These are phyloP conservation scores for Telenomus remus DNA, from an alignment of 1,140 invertebrate species.

Conservation along the genomic window DNA sequence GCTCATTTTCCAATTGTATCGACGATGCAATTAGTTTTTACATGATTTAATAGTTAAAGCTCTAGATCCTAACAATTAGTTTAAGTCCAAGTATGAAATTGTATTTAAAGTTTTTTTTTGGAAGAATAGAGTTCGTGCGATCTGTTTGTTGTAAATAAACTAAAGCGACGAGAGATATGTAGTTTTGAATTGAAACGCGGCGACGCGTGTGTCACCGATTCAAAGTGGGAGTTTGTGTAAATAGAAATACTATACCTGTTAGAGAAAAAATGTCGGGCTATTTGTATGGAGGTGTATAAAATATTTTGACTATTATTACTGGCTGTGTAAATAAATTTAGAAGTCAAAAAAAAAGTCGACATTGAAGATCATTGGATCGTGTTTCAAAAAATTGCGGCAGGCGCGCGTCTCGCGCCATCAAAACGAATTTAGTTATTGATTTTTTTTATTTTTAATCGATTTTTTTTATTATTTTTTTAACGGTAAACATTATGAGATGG, in stretches of 20 bases:
- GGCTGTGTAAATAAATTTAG: constrained; percentile 2
- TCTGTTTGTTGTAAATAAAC: constrained; percentile 35
- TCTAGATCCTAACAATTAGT: constrained; percentile 10
- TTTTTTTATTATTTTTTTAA: neutral
- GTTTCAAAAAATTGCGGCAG: neutral
- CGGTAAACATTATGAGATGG: neutral
- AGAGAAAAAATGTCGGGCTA: neutral
- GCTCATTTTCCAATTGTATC: constrained; percentile 19
- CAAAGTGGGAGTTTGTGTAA: constrained; percentile 4
- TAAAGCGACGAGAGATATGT: constrained; percentile 20
- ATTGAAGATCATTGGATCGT: neutral
- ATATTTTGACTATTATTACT: neutral
- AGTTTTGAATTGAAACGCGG: constrained; percentile 5
- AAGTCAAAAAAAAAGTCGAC: neutral
- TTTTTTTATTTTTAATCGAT: too few relatives aligned
- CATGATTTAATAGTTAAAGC: neutral
- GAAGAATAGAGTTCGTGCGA: neutral
- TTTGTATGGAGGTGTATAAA: neutral
- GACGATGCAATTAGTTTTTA: constrained; percentile 16
- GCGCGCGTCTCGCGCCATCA: neutral
- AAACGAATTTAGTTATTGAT: too few relatives aligned
- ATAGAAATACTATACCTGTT: constrained; percentile 1
- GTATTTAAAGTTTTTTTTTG: constrained; percentile 8
- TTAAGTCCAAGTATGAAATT: neutral
- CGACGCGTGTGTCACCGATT: neutral